phyloP scores from a whole-genome alignment of 2,888 invertebrate genomes.

The Dendrolimus houi region DNA sequence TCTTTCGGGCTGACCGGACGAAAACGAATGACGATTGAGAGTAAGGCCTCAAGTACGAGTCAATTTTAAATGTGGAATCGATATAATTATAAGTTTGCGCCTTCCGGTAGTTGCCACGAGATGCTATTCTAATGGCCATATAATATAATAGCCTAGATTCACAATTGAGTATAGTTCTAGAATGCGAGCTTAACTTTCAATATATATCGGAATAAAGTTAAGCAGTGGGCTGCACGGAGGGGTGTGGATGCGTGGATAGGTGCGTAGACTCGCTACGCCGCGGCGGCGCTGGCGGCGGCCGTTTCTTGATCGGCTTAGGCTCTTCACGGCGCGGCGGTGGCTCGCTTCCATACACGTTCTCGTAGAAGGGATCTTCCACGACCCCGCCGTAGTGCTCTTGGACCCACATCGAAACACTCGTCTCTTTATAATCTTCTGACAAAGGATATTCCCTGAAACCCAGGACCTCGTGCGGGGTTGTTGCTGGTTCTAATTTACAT shows the following conservation, averaged over 20 bases:
- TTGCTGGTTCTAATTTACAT: constrained; percentile 90
- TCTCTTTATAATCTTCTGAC: constrained; percentile 83
- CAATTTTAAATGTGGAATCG: no score
- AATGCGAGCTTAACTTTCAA: no score
- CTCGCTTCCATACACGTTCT: constrained; percentile 78
- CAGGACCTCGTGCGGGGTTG: constrained; percentile 92
- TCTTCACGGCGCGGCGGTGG: constrained; percentile 44
- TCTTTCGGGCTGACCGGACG: no score
- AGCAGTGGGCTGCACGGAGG: constrained; percentile 43
- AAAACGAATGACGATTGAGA: no score
- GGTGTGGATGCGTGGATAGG: constrained; percentile 30
- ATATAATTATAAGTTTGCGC: no score
- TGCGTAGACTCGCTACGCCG: constrained; percentile 85
- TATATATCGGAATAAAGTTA: constrained; percentile 16
- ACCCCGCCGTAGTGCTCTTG: constrained; percentile 88
- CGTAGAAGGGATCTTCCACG: constrained; percentile 80
- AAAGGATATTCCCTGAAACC: constrained; percentile 90
- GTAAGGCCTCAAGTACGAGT: no score
- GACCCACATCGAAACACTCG: constrained; percentile 93
- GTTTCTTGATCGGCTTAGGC: constrained; percentile 75
- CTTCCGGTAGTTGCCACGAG: no score
- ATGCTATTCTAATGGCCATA: no score
- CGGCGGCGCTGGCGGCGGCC: constrained; percentile 93
- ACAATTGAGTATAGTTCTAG: no score
- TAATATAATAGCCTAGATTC: no score